Evolutionary conservation across 1,140 invertebrate species (phyloP).

Genomic region (Yoshiicerus persimilis): DNA sequence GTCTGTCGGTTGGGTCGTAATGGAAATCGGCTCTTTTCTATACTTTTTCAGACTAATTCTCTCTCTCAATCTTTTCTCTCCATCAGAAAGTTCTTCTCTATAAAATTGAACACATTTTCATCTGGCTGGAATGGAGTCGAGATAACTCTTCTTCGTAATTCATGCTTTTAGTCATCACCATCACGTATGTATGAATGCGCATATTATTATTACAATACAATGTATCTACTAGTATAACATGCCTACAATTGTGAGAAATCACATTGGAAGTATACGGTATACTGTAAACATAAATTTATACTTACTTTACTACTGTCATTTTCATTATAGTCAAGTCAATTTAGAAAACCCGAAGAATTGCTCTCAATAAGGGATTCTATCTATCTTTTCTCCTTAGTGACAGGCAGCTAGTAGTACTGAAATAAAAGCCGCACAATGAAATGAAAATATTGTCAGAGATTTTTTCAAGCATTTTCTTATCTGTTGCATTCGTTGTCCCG

Average conservation of each 20-base stretch:
- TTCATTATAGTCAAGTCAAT: neutral
- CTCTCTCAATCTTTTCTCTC: neutral
- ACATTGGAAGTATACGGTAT: neutral
- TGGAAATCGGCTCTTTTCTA: constrained; percentile 11
- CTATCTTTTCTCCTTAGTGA: neutral
- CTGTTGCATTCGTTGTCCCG: neutral
- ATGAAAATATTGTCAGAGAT: neutral
- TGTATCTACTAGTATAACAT: neutral
- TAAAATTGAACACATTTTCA: neutral
- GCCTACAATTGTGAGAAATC: neutral
- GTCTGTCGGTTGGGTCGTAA: neutral
- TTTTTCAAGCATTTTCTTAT: neutral
- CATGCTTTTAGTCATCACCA: neutral
- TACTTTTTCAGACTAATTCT: neutral
- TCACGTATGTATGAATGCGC: neutral
- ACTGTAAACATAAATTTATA: neutral
- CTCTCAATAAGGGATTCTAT: neutral
- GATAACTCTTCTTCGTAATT: neutral
- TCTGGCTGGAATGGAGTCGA: neutral
- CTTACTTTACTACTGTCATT: neutral
- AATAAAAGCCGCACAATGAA: neutral
- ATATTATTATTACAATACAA: neutral
- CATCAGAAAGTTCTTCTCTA: neutral
- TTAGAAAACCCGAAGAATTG: neutral
- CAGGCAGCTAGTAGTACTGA: too few relatives aligned